Base-by-base conservation (phyloP, 2,113 vertebrate genomes). In the Noctilio leporinus region DNA sequence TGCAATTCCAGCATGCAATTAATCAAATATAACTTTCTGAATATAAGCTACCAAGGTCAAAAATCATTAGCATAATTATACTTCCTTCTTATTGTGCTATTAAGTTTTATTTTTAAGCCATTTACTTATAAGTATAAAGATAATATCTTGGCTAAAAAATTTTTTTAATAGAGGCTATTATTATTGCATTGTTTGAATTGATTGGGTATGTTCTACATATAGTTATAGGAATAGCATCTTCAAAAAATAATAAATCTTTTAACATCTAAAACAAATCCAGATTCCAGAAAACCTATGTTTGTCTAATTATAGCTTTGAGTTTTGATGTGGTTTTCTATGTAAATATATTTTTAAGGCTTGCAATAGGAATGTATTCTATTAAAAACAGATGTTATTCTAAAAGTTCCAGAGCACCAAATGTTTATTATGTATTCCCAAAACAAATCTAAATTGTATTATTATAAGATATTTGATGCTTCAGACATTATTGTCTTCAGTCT, bases 311-410 rank as follows among this genome's bases (percentile, higher is more conserved):
- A 96, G 83, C 76, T 86, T 94, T 96, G 73, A 81, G 91, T 35
- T 85, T 82, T 97, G 94, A 90, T 91, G 81, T 94, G 93, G 69
- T 78, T 96, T 97, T 86, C 65, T 94, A 92, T 89, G 78, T 96
- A 98, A 98, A 97, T 94, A 97, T 0, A 96, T 95, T 97, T 97
- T 97, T 97, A 96, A 94, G 77, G 33, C 62, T 96, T 96, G 82
- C 89, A 96, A 75, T 82, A 97, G 94, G 96, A 98, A 92, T 30
- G 62, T 47, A 30, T 84, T 95, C 65, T 96, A 97, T 97, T 97
- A 97, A 98, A 98, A 97, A 91, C 89, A 98, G 72, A 94, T 96
- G 94, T 89, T 96, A 94, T 59, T 7, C 8, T 70, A 87, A 49
- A 96, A 33, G 89, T 95, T 97, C 92, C 86, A 91, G 96, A 96